Conservation (phyloP, 2,113 vertebrate species). For the Eclectus roratus region DNA sequence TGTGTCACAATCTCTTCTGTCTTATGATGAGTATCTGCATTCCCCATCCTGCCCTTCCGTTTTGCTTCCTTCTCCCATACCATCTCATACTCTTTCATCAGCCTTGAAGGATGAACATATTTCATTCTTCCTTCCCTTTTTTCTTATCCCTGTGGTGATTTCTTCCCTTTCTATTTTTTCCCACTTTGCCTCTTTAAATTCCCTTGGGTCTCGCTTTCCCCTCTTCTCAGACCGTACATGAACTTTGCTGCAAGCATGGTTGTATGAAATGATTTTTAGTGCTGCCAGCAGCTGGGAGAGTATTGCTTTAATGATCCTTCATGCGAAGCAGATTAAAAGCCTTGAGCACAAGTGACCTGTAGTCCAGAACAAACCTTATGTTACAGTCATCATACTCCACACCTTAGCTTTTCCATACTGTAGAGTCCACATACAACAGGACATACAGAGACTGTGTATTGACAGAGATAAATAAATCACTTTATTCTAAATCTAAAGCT, state of each 20-base stretch:
- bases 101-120: background rate
- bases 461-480: background rate
- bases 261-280: conserved; percentile 10
- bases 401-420: background rate
- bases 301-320: conserved; percentile 28
- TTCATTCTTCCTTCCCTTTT: background rate
- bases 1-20: background rate
- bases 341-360: background rate
- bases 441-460: background rate
- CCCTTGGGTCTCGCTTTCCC: background rate
- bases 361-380: background rate
- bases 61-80: background rate
- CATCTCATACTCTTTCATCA: background rate
- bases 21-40: background rate
- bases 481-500: background rate
- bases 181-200: background rate
- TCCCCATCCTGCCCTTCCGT: background rate
- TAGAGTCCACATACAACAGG: background rate
- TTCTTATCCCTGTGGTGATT: background rate
- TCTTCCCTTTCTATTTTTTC: background rate
- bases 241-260: background rate
- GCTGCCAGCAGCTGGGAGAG: background rate
- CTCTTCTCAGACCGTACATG: background rate
- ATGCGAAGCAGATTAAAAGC: background rate
- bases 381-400: background rate